Percentiles rank a stretch among this genome's conserved stretches.
These are phyloP conservation scores for Corythoichthys intestinalis DNA, from an alignment of 2,113 vertebrate species.

Conservation along the genomic window DNA sequence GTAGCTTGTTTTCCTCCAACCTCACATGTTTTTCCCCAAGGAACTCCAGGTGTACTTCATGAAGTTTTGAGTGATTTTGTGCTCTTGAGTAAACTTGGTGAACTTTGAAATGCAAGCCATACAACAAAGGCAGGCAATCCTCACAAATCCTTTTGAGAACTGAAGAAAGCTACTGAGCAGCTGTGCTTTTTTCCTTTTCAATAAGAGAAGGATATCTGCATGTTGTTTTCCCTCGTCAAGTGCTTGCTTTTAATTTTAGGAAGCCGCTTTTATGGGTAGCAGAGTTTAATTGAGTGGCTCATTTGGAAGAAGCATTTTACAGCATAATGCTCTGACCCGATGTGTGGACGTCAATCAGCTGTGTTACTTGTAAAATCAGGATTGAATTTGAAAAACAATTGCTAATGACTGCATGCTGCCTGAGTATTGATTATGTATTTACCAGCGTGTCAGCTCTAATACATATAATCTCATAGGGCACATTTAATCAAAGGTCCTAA, in stretches of 20 bases:
- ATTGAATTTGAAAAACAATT: no score
- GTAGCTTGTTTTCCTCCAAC: no score
- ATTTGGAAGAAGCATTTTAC: background rate
- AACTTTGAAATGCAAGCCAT: constrained; percentile 23
- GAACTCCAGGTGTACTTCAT: background rate
- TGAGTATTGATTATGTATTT: no score
- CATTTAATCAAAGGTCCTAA: no score
- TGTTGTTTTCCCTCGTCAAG: constrained; percentile 8
- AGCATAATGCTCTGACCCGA: background rate
- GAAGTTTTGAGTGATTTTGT: background rate
- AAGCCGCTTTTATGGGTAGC: background rate
- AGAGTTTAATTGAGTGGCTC: background rate
- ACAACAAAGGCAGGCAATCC: constrained; percentile 30
- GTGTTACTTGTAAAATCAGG: no score
- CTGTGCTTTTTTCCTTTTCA: constrained; percentile 26
- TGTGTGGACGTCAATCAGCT: background rate
- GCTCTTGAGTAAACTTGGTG: constrained; percentile 24
- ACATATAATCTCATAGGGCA: no score
- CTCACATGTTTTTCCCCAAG: no score
- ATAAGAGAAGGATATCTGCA: constrained; percentile 2
- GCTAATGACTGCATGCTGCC: no score
- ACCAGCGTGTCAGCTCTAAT: no score
- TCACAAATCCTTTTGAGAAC: constrained; percentile 35
- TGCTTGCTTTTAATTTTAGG: constrained; percentile 9
- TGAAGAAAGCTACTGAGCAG: constrained; percentile 35